Conservation (phyloP, 1,140 invertebrate genomes). For the Leptestheria dahalacensis region DNA sequence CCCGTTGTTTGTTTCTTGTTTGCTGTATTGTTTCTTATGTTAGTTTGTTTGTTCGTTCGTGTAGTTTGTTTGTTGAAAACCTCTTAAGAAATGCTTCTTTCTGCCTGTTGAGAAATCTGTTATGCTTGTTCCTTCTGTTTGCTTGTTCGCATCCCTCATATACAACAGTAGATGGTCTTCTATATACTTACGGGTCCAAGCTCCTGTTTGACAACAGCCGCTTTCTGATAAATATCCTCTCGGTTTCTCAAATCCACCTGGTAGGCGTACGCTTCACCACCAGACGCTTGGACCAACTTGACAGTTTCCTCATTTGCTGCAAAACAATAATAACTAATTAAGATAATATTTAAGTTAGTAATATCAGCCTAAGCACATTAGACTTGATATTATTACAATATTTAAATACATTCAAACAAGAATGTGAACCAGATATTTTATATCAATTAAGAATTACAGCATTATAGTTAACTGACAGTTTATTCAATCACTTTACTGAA, state of each 20-base stretch:
- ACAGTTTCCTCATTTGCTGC: constrained; percentile 59
- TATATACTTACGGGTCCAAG: constrained; percentile 55
- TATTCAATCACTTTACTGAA: not conserved
- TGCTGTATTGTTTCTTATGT: too few species aligned
- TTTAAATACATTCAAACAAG: not conserved
- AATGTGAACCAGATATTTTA: not conserved
- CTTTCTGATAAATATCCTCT: constrained; percentile 64
- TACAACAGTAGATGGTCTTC: too few species aligned
- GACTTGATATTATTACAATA: too few species aligned
- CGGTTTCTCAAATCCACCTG: constrained; percentile 68
- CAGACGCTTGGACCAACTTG: constrained; percentile 36
- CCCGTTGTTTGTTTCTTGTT: too few species aligned
- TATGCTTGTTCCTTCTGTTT: too few species aligned
- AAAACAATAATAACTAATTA: not conserved
- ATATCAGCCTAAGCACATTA: too few species aligned
- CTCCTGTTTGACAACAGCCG: constrained; percentile 58
- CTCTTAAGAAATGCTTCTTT: too few species aligned
- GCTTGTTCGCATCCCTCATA: too few species aligned
- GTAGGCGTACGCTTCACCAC: constrained; percentile 47
- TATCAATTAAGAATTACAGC: not conserved
- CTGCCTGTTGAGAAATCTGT: too few species aligned
- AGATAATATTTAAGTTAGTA: not conserved
- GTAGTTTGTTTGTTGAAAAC: too few species aligned
- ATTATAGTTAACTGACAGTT: too few species aligned
- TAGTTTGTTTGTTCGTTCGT: too few species aligned